A percentile compares a stretch with the other conserved stretches of the same genome.
Conservation (phyloP, 1,140 invertebrate species). For the Eupeodes corollae region DNA sequence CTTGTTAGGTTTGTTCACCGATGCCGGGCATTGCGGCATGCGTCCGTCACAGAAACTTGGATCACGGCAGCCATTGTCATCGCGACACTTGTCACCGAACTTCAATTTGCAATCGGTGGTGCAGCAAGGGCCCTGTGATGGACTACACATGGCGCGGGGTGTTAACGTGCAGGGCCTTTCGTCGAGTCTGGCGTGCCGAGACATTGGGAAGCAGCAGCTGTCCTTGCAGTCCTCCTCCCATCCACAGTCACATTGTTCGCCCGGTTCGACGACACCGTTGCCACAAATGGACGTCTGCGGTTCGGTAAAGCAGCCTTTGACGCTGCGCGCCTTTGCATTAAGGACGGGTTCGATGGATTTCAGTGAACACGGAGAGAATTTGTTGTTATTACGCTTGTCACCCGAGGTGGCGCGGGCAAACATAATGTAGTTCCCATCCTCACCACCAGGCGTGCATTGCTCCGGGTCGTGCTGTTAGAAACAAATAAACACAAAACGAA, state of each 20-base stretch:
- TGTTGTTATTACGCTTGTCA: constrained; percentile 92
- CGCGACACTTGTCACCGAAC: constrained; percentile 78
- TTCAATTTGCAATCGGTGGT: constrained; percentile 76
- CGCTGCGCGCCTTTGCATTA: constrained; percentile 79
- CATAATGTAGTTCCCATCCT: constrained; percentile 97
- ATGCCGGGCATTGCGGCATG: constrained; percentile 76
- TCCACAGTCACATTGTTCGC: constrained; percentile 96
- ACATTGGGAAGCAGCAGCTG: constrained; percentile 85
- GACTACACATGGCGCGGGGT: constrained; percentile 42
- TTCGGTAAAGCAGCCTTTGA: constrained; percentile 87
- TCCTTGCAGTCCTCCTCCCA: constrained; percentile 93
- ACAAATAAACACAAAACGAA: constrained; percentile 8
- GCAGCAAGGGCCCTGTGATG: constrained; percentile 84
- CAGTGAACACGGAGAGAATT: constrained; percentile 84
- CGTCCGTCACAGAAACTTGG: constrained; percentile 80
- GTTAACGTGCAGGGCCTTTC: constrained; percentile 77
- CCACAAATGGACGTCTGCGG: constrained; percentile 87
- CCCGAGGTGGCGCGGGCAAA: constrained; percentile 92
- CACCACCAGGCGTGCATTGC: constrained; percentile 78
- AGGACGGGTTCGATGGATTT: constrained; percentile 91
- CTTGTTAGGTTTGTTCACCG: constrained; percentile 84
- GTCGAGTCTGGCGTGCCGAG: constrained; percentile 56
- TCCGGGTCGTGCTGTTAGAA: constrained; percentile 84
- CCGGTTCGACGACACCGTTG: constrained; percentile 90
- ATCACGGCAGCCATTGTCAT: constrained; percentile 86